Evolutionary conservation across 1,140 invertebrate species (phyloP).

Genomic region (Lasaia peninsularis): DNA sequence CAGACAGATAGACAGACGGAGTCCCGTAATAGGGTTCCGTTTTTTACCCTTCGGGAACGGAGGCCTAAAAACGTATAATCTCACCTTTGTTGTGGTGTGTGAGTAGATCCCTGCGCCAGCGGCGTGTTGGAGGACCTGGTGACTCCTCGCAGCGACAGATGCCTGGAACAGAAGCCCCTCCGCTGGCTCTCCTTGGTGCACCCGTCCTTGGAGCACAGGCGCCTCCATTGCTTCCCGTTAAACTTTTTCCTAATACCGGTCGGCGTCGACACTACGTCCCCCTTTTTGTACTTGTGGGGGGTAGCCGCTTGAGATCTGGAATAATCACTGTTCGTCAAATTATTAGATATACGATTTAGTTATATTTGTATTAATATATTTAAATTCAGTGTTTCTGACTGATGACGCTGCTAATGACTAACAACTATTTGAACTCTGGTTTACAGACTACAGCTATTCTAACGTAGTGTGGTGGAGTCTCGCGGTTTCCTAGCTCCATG

Average conservation of each 20-base stretch:
- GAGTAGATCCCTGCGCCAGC: constrained; percentile 55
- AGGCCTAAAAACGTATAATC: no score
- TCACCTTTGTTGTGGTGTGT: constrained; percentile 65
- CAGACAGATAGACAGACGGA: no score
- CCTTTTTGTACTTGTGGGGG: constrained; percentile 98
- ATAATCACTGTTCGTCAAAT: constrained; percentile 25
- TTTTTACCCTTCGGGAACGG: no score
- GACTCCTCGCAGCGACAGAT: constrained; percentile 91
- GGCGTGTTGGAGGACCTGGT: constrained; percentile 67
- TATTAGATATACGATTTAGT: background rate
- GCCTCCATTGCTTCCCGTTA: constrained; percentile 99
- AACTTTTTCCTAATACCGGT: constrained; percentile 99
- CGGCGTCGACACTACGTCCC: constrained; percentile 96
- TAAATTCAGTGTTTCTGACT: no score
- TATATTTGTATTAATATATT: background rate
- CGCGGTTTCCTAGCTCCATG: no score
- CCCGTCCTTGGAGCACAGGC: constrained; percentile 95
- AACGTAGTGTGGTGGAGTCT: no score
- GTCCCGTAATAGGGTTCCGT: no score
- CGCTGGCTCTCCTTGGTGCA: constrained; percentile 99
- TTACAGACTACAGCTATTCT: no score
- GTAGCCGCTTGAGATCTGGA: constrained; percentile 92
- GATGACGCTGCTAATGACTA: no score
- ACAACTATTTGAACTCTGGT: no score
- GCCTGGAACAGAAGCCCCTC: constrained; percentile 96